phyloP scores from a whole-genome alignment of 2,888 invertebrate genomes.

The Scaptomyza reducta region DNA sequence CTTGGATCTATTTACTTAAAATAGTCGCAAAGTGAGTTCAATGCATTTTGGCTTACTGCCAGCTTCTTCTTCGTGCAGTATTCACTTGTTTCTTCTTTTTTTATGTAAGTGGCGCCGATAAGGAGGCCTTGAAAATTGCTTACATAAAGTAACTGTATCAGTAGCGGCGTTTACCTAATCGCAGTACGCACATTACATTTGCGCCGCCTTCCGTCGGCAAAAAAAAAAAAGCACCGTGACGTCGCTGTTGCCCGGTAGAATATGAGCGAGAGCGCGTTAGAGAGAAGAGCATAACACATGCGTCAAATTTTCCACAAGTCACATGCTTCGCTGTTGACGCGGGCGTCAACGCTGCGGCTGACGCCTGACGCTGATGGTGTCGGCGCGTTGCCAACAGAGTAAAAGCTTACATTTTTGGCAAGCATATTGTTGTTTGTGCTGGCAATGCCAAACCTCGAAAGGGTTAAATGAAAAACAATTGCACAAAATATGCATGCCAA shows the following conservation, averaged over 20 bases:
- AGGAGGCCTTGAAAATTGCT: slow-evolving; percentile 65
- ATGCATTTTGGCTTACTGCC: slow-evolving; percentile 48
- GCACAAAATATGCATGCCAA: slow-evolving; percentile 18
- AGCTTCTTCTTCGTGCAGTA: slow-evolving; percentile 1
- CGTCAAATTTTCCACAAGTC: slow-evolving; percentile 63
- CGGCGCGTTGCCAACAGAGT: slow-evolving; percentile 62
- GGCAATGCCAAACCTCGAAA: slow-evolving; percentile 68
- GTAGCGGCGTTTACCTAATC: slow-evolving; percentile 66
- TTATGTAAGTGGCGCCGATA: slow-evolving; percentile 68
- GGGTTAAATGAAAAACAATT: slow-evolving; percentile 79
- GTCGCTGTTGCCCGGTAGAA: slow-evolving; percentile 11
- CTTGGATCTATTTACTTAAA: slow-evolving; percentile 40
- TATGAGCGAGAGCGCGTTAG: slow-evolving; percentile 12
- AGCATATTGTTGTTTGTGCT: slow-evolving; percentile 25
- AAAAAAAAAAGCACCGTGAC: slow-evolving; percentile 27
- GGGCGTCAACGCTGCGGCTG: slow-evolving; percentile 35
- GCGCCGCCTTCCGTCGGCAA: slow-evolving; percentile 33
- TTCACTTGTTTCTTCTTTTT: slow-evolving; percentile 63
- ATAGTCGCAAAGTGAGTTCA: slow-evolving; percentile 30
- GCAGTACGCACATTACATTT: slow-evolving; percentile 56
- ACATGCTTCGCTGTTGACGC: slow-evolving; percentile 67
- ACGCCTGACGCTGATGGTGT: background rate
- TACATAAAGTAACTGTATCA: slow-evolving; percentile 62
- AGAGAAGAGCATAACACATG: slow-evolving; percentile 37
- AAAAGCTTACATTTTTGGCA: slow-evolving; percentile 61